These are phyloP conservation scores for Oryzaephilus surinamensis DNA, from an alignment of 1,140 invertebrate species.

Conservation along the genomic window DNA sequence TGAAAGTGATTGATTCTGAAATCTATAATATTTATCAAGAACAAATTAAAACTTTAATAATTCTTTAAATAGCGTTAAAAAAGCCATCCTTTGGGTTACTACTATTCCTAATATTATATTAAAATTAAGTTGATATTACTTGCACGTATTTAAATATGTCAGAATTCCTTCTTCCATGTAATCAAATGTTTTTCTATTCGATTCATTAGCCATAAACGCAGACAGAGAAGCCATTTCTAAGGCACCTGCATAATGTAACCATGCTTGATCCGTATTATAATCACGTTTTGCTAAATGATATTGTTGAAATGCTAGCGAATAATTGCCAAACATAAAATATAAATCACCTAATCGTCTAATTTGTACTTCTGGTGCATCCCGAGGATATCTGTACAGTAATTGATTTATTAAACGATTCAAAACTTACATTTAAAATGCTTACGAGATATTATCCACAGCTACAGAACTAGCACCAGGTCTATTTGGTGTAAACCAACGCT, in stretches of 20 bases:
- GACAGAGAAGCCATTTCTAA: constrained; percentile 91
- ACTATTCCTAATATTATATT: too few species aligned
- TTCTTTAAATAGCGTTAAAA: too few species aligned
- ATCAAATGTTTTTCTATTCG: constrained; percentile 64
- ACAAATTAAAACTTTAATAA: too few species aligned
- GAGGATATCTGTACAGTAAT: constrained; percentile 55
- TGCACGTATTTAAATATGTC: constrained; percentile 81
- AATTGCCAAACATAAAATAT: constrained; percentile 93
- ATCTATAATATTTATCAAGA: too few species aligned
- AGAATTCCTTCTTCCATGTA: constrained; percentile 91
- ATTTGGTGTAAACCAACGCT: constrained; percentile 86
- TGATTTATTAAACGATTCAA: background rate
- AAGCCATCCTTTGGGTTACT: too few species aligned
- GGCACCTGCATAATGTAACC: constrained; percentile 92
- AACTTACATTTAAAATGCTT: constrained; percentile 29
- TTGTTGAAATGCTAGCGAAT: constrained; percentile 81
- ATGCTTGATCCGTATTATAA: constrained; percentile 91
- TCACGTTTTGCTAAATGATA: constrained; percentile 95
- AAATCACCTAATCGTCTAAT: constrained; percentile 86
- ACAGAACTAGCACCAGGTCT: constrained; percentile 53
- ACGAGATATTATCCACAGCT: constrained; percentile 72
- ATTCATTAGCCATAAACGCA: constrained; percentile 79
- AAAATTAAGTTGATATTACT: too few species aligned
- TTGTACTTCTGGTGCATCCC: constrained; percentile 87
- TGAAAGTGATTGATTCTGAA: too few species aligned